A percentile compares a stretch with the other conserved stretches of the same genome.
These are phyloP conservation scores for Stenchaetothrips biformis DNA, from an alignment of 2,888 invertebrate genomes.

Conservation along the genomic window DNA sequence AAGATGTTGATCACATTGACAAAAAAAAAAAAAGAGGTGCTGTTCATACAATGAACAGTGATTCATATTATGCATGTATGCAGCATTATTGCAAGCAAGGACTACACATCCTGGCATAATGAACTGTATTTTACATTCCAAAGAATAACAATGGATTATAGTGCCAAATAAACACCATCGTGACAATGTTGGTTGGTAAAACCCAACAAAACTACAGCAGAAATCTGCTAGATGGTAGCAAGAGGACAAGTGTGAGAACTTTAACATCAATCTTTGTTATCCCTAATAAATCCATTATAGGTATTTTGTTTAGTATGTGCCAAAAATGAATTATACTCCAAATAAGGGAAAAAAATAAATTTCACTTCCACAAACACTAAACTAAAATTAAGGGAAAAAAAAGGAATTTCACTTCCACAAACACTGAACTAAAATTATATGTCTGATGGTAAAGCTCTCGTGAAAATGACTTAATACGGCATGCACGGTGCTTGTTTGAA, in stretches of 20 bases:
- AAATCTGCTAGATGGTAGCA: conserved; percentile 24
- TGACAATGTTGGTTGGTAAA: conserved; percentile 25
- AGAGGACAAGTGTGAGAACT: conserved; percentile 9
- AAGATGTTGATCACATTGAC: no score
- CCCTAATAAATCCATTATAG: no score
- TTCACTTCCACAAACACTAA: neutral
- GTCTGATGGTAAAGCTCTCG: neutral
- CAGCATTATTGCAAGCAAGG: no score
- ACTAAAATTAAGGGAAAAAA: no score
- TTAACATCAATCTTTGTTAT: neutral
- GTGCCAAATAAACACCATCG: conserved; percentile 24
- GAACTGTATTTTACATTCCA: neutral
- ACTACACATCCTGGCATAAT: neutral
- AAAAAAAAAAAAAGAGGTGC: neutral
- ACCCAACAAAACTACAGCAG: conserved; percentile 24
- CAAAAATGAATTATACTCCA: neutral
- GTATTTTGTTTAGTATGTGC: no score
- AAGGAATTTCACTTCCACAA: no score
- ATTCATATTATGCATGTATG: neutral
- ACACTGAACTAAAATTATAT: no score
- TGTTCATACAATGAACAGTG: neutral
- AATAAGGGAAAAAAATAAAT: neutral
- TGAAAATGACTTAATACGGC: neutral
- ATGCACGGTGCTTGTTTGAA: conserved; percentile 3
- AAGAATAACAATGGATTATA: conserved; percentile 22